phyloP scores from a whole-genome alignment of 2,888 invertebrate genomes.

The Lochmaea crataegi region DNA sequence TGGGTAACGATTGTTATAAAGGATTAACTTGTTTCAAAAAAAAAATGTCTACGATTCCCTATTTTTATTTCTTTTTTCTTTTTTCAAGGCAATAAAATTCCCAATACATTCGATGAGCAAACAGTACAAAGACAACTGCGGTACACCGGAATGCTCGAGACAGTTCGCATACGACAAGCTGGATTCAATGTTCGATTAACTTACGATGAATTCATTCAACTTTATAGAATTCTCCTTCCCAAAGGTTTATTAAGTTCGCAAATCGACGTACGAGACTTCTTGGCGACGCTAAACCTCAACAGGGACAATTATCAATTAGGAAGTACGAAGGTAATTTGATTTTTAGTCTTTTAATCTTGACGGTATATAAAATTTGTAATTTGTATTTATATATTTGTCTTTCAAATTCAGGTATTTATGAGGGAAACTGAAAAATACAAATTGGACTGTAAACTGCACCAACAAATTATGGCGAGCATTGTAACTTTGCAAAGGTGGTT shows the following conservation, averaged over 20 bases:
- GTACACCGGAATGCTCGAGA: conserved; percentile 97
- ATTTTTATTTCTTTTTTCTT: not conserved
- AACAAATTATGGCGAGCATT: conserved; percentile 93
- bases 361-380: too few relatives aligned
- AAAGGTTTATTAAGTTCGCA: conserved; percentile 89
- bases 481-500: conserved; percentile 93
- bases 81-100: conserved; percentile 72
- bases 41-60: too few relatives aligned
- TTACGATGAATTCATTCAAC: conserved; percentile 93
- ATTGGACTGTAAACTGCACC: conserved; percentile 90
- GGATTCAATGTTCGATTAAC: conserved; percentile 94
- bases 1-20: too few relatives aligned
- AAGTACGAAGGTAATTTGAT: conserved; percentile 35
- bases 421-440: conserved; percentile 94
- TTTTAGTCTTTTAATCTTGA: not conserved
- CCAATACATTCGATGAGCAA: conserved; percentile 93
- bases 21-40: too few relatives aligned
- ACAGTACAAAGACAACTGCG: conserved; percentile 90
- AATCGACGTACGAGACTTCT: conserved; percentile 85
- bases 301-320: conserved; percentile 91
- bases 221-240: conserved; percentile 90
- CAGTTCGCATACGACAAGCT: conserved; percentile 92
- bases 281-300: conserved; percentile 85
- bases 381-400: not conserved
- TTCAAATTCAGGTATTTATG: conserved; percentile 79